Base-by-base conservation (phyloP, 1,140 invertebrate genomes). In the Drosophila sturtevanti region DNA sequence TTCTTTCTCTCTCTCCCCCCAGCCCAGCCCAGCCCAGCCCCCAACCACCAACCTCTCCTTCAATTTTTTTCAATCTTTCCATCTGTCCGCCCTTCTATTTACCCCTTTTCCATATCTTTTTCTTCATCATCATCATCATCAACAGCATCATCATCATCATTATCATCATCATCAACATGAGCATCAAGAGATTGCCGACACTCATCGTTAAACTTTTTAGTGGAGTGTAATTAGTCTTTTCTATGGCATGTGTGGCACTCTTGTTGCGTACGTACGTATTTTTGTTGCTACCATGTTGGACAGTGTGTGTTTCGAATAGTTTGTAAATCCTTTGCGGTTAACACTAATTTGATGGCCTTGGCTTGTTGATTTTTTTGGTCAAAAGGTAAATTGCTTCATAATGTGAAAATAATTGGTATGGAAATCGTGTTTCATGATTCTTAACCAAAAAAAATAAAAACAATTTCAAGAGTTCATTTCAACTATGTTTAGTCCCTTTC, bases 181-280 rank as follows among this genome's bases (percentile, higher is more conserved):
- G 66, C 61, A 69, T 65, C 63, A 82, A 48, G 41, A 81, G 74
- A 81, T 81, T 71, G 68, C 66, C 68, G 66, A 63, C 73, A 73
- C 65, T 78, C 74, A 59, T 81, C 67, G 82, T 85, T 79, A 87
- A 82, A 79, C 70, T 87, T 86, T 81, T 72, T 67, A 62, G 64
- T 66, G 67, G 27, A 81, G 82, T 81, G 79, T 86, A 86, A 87
- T 86, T 86, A 86, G 81, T 86, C 65, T 81, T 87, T 77, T 71
- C 62, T 72, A 55, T 70, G 54, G 51, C 51, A 22, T 61, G 60
- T 48, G 44, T 38, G 59, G 41, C 41, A 48, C 16, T 63, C 63
- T 64, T 37, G 52, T 55, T 55, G 12, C 31, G 24, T 6, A 9
- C n/a, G 7, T 48, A 16, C 10, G 51, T 34, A 21, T 55, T 27